These are phyloP conservation scores for Elephas maximus DNA, from an alignment of 2,113 vertebrate genomes.

Conservation along the genomic window DNA sequence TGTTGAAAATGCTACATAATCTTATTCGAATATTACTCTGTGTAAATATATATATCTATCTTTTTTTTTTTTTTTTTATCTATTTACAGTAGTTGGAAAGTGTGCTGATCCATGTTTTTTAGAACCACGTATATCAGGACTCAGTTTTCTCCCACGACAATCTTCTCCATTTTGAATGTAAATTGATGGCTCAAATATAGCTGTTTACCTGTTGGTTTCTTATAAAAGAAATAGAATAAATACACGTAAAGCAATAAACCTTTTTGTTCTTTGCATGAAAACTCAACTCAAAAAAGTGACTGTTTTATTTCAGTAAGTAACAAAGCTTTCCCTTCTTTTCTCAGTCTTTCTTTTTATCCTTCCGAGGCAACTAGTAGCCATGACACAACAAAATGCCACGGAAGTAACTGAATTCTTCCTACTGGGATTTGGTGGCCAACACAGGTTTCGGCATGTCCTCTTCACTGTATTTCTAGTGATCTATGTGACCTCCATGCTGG, in stretches of 20 bases:
- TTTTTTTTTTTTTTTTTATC: too few relatives aligned
- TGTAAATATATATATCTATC: background rate
- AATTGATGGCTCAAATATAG: background rate
- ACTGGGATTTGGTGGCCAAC: background rate
- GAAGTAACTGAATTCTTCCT: constrained; percentile 4
- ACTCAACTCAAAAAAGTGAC: background rate
- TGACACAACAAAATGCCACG: constrained; percentile 11
- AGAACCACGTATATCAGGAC: background rate
- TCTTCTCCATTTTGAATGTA: background rate
- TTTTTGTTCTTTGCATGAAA: background rate
- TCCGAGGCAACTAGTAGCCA: background rate
- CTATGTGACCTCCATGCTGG: constrained; percentile 44
- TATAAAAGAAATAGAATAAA: background rate
- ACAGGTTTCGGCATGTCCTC: background rate
- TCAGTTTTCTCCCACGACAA: background rate
- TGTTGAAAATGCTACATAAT: background rate
- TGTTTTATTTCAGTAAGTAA: background rate
- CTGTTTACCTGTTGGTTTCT: too few relatives aligned
- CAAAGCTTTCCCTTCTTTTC: background rate
- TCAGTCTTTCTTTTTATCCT: background rate
- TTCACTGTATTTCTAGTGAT: constrained; percentile 36
- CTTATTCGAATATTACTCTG: background rate
- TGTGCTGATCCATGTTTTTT: background rate
- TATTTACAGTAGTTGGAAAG: background rate
- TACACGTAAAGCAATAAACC: background rate